These are phyloP conservation scores for Xestia ashworthii DNA, from an alignment of 2,888 invertebrate species.

Conservation along the genomic window DNA sequence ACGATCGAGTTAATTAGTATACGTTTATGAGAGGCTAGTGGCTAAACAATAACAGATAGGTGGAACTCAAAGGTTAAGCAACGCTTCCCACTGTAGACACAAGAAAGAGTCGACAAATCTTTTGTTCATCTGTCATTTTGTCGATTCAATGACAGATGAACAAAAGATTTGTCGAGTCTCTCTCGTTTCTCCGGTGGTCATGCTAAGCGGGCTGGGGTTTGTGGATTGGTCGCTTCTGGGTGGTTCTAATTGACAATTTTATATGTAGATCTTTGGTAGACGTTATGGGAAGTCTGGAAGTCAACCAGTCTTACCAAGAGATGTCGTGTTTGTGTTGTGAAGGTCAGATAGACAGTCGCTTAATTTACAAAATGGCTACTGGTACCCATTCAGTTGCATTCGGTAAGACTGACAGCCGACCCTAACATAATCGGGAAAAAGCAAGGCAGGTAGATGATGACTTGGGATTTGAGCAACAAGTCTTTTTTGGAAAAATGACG, in stretches of 20 bases:
- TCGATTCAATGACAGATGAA: no score
- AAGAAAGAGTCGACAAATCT: no score
- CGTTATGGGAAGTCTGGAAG: background rate
- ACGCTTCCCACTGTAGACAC: no score
- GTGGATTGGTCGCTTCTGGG: background rate
- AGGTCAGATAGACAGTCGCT: no score
- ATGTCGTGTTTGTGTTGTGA: background rate
- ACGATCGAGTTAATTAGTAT: constrained; percentile 29
- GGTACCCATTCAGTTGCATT: background rate
- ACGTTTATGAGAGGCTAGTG: background rate
- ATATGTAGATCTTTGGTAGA: background rate
- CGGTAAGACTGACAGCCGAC: background rate
- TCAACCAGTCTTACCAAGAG: background rate
- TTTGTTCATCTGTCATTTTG: no score
- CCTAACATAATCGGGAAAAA: background rate
- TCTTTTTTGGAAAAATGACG: no score
- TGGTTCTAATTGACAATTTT: background rate
- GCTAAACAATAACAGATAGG: background rate
- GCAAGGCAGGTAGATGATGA: background rate
- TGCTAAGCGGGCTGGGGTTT: no score
- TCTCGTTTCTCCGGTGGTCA: no score
- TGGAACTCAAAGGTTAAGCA: background rate
- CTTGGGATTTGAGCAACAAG: no score
- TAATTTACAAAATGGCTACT: no score
- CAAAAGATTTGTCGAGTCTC: no score